phyloP scores from a whole-genome alignment of 2,113 vertebrate species.

The Hoplias malabaricus region DNA sequence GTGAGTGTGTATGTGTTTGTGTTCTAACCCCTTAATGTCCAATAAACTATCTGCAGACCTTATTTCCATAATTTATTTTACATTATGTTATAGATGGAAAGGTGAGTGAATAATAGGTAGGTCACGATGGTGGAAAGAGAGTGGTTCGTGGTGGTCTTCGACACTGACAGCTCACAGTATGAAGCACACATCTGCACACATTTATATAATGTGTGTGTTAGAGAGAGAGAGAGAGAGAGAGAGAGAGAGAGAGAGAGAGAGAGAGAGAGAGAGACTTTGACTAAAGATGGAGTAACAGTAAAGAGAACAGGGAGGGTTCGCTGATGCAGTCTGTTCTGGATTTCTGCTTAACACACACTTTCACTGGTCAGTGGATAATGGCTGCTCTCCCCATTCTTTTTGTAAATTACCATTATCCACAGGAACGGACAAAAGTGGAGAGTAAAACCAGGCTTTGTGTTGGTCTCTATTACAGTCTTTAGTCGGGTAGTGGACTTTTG shows the following conservation, averaged over 20 bases:
- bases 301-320: constrained; percentile 20
- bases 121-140: too few species aligned
- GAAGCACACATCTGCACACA: too few species aligned
- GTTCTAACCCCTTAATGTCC: too few species aligned
- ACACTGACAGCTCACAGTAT: too few species aligned
- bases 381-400: background rate
- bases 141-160: too few species aligned
- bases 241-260: constrained; percentile 46
- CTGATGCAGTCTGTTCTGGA: constrained; percentile 39
- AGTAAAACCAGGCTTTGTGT: background rate
- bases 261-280: constrained; percentile 44
- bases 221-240: background rate
- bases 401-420: constrained; percentile 8
- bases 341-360: constrained; percentile 46
- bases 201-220: too few species aligned
- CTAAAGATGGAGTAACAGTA: constrained; percentile 21
- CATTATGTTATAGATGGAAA: too few species aligned
- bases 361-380: constrained; percentile 5
- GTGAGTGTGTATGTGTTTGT: background rate
- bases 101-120: too few species aligned
- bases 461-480: background rate
- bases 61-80: too few species aligned
- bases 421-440: background rate
- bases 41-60: too few species aligned
- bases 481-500: background rate